Percentiles rank a stretch among this genome's conserved stretches.
These are phyloP conservation scores for Acronicta leporina DNA, from an alignment of 2,888 invertebrate genomes.

Conservation along the genomic window DNA sequence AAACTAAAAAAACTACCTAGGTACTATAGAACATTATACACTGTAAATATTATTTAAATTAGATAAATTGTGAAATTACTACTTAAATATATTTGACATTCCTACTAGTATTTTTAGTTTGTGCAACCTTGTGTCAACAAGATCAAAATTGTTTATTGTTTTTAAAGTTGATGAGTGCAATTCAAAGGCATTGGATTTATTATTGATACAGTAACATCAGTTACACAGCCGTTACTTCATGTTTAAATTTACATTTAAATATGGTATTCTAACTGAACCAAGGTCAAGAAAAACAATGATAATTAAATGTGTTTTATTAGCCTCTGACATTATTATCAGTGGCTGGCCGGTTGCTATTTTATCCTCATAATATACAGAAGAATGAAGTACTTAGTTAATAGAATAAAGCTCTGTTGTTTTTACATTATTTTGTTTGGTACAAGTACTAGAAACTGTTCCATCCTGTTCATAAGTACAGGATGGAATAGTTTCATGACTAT, in stretches of 20 bases:
- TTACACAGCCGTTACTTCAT: neutral
- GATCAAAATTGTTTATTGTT: slow-evolving; percentile 6
- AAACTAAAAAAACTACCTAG: too few species aligned
- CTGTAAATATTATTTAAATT: too few species aligned
- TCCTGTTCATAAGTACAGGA: neutral
- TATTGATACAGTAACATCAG: neutral
- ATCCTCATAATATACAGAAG: slow-evolving; percentile 26
- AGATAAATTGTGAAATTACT: too few species aligned
- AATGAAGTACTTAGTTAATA: slow-evolving; percentile 8
- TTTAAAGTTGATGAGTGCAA: slow-evolving; percentile 7
- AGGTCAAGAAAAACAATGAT: slow-evolving; percentile 54
- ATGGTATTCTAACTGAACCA: slow-evolving; percentile 28
- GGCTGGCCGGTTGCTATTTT: slow-evolving; percentile 18
- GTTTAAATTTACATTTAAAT: slow-evolving; percentile 23
- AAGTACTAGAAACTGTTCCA: too few species aligned
- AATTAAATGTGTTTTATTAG: slow-evolving; percentile 50
- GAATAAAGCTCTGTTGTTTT: slow-evolving; percentile 11
- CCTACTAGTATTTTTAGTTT: neutral
- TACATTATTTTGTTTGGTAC: too few species aligned
- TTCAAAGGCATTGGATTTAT: slow-evolving; percentile 11
- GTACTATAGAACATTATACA: too few species aligned
- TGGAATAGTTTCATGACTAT: neutral
- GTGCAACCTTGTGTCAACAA: slow-evolving; percentile 2
- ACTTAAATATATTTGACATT: too few species aligned
- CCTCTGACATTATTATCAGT: slow-evolving; percentile 59